phyloP scores from a whole-genome alignment of 2,113 vertebrate genomes.

The Drymodes brunneopygia region DNA sequence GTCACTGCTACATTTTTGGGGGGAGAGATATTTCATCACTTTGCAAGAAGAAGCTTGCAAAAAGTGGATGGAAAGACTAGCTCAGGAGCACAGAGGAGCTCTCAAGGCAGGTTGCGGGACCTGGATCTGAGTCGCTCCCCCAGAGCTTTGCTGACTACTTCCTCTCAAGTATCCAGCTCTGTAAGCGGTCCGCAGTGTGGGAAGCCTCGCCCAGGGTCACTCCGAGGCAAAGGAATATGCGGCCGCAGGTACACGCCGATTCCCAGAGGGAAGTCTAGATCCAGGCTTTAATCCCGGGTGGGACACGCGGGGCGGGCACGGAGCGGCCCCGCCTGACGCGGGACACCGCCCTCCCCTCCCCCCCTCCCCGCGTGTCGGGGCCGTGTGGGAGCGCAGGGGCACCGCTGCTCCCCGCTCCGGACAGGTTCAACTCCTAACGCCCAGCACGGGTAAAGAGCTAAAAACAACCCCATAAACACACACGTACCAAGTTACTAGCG shows the following conservation, averaged over 20 bases:
- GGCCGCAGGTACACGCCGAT: accelerated
- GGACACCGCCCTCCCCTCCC: no score
- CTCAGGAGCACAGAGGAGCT: neutral
- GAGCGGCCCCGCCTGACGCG: neutral
- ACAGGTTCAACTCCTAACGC: accelerated
- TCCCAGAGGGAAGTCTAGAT: neutral
- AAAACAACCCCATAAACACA: neutral
- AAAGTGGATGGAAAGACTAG: neutral
- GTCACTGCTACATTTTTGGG: neutral
- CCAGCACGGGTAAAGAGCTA: accelerated
- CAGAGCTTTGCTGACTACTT: neutral
- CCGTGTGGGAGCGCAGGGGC: neutral
- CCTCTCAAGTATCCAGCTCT: accelerated
- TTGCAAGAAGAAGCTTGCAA: neutral
- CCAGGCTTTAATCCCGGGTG: neutral
- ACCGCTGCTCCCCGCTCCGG: accelerated
- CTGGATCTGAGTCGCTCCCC: neutral
- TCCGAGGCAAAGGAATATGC: accelerated
- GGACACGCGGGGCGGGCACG: neutral
- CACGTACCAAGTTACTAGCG: accelerated
- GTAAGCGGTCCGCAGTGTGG: accelerated
- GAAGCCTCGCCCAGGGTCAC: neutral
- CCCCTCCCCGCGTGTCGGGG: neutral
- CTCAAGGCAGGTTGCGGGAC: no score
- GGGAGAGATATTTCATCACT: neutral